Evolutionary conservation across 1,140 invertebrate species (phyloP).

Genomic region (Tenebrio molitor): DNA sequence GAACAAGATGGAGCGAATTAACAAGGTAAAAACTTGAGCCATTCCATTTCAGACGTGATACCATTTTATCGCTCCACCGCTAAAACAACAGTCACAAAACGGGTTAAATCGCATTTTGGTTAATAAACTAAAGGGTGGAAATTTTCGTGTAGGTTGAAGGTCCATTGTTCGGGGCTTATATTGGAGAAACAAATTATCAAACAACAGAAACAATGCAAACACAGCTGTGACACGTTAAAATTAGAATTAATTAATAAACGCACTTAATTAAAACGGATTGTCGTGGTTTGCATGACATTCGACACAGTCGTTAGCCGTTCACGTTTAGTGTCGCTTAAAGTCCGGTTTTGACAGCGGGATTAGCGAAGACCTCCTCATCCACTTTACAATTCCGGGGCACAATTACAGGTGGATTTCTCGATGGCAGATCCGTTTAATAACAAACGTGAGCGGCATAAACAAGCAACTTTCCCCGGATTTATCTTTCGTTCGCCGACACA

Average conservation of each 20-base stretch:
- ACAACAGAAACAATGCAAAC: conserved; percentile 12
- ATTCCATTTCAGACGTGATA: too few species aligned
- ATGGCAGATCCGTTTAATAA: conserved; percentile 37
- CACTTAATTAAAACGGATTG: conserved; percentile 29
- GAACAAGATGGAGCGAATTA: too few species aligned
- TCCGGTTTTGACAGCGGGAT: conserved; percentile 11
- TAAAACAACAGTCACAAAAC: too few species aligned
- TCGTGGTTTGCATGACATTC: not conserved
- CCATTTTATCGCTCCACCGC: too few species aligned
- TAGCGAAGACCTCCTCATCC: conserved; percentile 12
- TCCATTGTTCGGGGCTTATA: too few species aligned
- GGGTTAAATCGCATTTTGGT: too few species aligned
- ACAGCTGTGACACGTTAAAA: conserved; percentile 18
- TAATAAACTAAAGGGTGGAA: not conserved
- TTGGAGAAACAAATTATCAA: conserved; percentile 4
- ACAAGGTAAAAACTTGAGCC: too few species aligned
- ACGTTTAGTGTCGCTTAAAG: not conserved
- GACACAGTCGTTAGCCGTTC: conserved; percentile 9
- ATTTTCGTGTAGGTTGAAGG: too few species aligned
- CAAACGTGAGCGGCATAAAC: conserved; percentile 24
- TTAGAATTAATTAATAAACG: conserved; percentile 17
- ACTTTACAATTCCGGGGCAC: conserved; percentile 23
- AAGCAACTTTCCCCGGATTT: not conserved
- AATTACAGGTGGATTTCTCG: conserved; percentile 35
- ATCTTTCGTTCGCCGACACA: conserved; percentile 16